Evolutionary conservation across 2,797 vertebrate genomes (phyloP), one percentile per base, ranked within the genome.

Genomic region (Lophotriccus pileatus): DNA sequence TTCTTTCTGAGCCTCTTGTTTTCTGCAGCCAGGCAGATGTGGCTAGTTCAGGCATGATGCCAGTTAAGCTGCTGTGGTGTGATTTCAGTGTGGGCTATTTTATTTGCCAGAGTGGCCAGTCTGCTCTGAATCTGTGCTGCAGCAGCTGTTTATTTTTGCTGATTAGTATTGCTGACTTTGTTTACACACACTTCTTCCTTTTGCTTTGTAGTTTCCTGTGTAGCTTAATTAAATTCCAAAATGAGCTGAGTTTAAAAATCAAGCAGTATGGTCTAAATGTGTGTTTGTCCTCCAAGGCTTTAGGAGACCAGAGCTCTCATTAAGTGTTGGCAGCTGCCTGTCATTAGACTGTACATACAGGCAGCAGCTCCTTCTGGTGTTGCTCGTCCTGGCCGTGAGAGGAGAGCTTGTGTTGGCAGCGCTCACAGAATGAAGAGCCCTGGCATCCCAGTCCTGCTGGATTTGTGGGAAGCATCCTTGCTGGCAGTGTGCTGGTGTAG

Each of bases 271-370:
- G 36, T 58, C 58, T 62, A 30, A 74, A 27, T 53, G 46, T 13
- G 30, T 84, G 44, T 69, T 91, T 92, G 50, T 86, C 75, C 67
- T 84, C 7, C 0, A 32, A 67, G 79, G 44, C 72, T 91, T 74
- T 49, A 36, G 37, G 53, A 74, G 62, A 74, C 64, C 89, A 46
- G 82, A 89, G 66, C 44, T 91, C 37, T 87, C 52, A 37, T 79
- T 70, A 80, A 83, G 64, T 63, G 68, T 46, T 89, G 87, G 44
- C 89, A 92, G 64, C 84, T 93, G 86, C 67, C 77, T 84, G 58
- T 81, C 62, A 27, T 80, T 80, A 56, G 34, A 2, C 19, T 60
- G 36, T 5, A 6, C 20, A 20, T 47, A 21, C 2, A 8, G 56
- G 53, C 84, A 76, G 55, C 74, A 75, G 30, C 52, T 80, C 52